Evolutionary conservation across 2,888 invertebrate genomes (phyloP), one percentile per base, ranked within the genome.

Genomic region (Terebella lapidaria): DNA sequence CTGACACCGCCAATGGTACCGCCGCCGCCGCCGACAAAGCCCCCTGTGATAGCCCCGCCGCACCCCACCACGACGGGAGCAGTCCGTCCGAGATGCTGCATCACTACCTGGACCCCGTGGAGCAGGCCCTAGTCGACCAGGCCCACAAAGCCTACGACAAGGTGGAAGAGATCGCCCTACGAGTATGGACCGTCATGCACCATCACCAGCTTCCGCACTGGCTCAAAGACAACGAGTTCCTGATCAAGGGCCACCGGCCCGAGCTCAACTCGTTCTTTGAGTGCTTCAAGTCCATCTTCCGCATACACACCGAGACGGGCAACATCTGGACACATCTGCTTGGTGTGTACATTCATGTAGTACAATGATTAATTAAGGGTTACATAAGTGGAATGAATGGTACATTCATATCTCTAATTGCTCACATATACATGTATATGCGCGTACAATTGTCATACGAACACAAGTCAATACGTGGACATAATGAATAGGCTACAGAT

Each of bases 361-460:
- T n/a, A n/a, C n/a, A n/a, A n/a, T n/a, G n/a, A n/a, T n/a, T n/a
- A n/a, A n/a, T n/a, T n/a, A n/a, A n/a, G n/a, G n/a, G n/a, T n/a
- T n/a, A n/a, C n/a, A n/a, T n/a, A n/a, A n/a, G n/a, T n/a, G n/a
- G n/a, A n/a, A n/a, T n/a, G n/a, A n/a, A n/a, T n/a, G n/a, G n/a
- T n/a, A n/a, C n/a, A n/a, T n/a, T n/a, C n/a, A n/a, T n/a, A n/a
- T n/a, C n/a, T n/a, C n/a, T n/a, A n/a, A n/a, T n/a, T n/a, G n/a
- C n/a, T n/a, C n/a, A n/a, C n/a, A n/a, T 99, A 73, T 99, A 99
- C 88, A 95, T 66, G 87, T 99, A 70, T 97, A 99, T 83, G 97
- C 97, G 0, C 97, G 99, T 83, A 99, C 97, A 18, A 96, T 95
- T 54, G 99, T 99, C 78, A 99, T 99, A 72, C 99, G 97, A 97